Evolutionary conservation across 2,113 vertebrate species (phyloP), one percentile per base, ranked within the genome.

Genomic region (Lichenostomus cassidix): DNA sequence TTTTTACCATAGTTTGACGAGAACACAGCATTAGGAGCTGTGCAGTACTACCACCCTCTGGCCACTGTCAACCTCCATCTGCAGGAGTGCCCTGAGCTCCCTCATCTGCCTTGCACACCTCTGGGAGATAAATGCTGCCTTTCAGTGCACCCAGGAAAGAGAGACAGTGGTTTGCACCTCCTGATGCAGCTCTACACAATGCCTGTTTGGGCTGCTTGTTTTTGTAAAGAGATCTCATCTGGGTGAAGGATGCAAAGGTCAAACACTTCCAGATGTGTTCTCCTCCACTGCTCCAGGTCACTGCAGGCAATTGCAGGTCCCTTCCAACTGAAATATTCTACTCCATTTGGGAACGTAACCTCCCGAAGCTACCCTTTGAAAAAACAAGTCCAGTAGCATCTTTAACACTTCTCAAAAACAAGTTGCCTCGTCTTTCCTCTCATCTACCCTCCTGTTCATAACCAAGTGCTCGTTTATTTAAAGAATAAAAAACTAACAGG

Each of bases 21-120:
- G 33, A 15, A 39, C 9, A 85, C 41, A 62, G 49, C 10, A 58
- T 28, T 10, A 78, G 64, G 46, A 63, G 67, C 79, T 93, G 68
- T 92, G 71, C 71, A 24, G 75, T 93, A 85, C 94, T 96, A 90
- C 95, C 95, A 86, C 93, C 95, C 71, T 88, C 93, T 92, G 95
- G 94, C 47, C 68, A 63, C 44, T 17, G 4, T 13, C 67, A 81
- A n/a, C 28, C 46, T 81, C 63, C 39, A 19, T 6, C 53, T 22
- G 25, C n/a, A 19, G n/a, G 41, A 64, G 31, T 22, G 35, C 39
- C 37, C 63, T 20, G 49, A 86, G 42, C 59, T 79, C 47, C 7
- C 9, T 8, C 44, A 12, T 21, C 46, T 60, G n/a, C 49, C 53
- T 78, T 0, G 0, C 9, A 20, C 27, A 8, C 19, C 47, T n/a